A percentile compares a stretch with the other conserved stretches of the same genome.
These are phyloP conservation scores for Dorcus parallelipipedus DNA, from an alignment of 2,888 invertebrate species.

Conservation along the genomic window DNA sequence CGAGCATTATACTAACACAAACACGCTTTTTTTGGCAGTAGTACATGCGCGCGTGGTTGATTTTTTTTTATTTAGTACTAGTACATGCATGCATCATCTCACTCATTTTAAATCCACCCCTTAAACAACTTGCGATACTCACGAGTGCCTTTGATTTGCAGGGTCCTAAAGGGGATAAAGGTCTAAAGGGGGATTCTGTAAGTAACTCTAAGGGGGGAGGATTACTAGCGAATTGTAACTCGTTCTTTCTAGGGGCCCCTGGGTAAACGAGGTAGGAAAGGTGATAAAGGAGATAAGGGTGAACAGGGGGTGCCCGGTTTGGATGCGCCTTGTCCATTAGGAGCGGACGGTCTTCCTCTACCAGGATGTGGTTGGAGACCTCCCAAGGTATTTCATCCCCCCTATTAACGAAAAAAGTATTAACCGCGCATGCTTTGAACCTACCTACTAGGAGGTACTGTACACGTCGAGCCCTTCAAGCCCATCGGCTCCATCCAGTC, in stretches of 20 bases:
- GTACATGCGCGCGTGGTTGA: too few species aligned
- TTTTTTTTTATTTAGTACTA: too few species aligned
- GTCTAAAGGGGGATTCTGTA: conserved; percentile 79
- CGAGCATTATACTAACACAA: neutral
- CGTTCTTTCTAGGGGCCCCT: conserved; percentile 66
- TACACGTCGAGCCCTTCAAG: conserved; percentile 24
- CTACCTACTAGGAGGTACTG: conserved; percentile 12
- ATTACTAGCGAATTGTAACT: too few species aligned
- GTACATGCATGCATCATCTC: too few species aligned
- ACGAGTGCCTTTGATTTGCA: conserved; percentile 46
- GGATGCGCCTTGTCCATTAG: conserved; percentile 98
- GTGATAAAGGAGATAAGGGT: conserved; percentile 89
- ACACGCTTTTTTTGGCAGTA: too few species aligned
- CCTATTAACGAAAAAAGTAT: neutral
- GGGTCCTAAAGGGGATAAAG: conserved; percentile 89
- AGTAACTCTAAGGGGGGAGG: conserved; percentile 47
- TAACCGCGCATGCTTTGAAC: neutral
- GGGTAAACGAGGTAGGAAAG: conserved; percentile 88
- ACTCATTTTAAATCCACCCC: neutral
- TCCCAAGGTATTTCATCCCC: conserved; percentile 62
- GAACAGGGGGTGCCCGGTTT: conserved; percentile 96
- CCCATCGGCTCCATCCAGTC: conserved; percentile 41
- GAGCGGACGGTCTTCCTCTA: conserved; percentile 91
- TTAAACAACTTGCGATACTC: neutral
- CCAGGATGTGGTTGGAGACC: conserved; percentile 95